Conservation (phyloP, 2,797 vertebrate genomes). For the Pitangus sulphuratus region DNA sequence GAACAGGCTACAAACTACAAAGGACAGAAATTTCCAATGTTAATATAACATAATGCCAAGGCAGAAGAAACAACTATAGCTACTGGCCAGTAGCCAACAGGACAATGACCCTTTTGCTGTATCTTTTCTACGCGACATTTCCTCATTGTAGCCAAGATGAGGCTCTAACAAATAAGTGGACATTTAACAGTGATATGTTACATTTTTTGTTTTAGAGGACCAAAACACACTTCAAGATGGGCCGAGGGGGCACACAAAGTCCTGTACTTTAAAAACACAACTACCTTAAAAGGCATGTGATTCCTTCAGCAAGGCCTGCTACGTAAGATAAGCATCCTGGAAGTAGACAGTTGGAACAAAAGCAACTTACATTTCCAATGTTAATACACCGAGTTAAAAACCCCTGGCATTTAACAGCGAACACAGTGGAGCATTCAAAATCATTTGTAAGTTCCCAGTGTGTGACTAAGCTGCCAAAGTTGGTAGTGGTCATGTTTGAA, state of each 20-base stretch:
- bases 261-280: background rate
- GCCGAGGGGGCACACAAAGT: fast-evolving
- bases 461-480: background rate
- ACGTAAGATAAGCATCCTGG: background rate
- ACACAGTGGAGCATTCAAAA: background rate
- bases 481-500: fast-evolving
- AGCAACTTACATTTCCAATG: background rate
- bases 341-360: background rate
- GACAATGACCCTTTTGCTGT: background rate
- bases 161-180: background rate
- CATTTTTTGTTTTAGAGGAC: background rate
- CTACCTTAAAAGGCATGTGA: background rate
- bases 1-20: background rate
- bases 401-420: background rate
- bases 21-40: background rate
- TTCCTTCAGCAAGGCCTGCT: background rate
- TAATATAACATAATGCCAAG: background rate
- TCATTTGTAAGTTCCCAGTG: background rate
- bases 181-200: background rate
- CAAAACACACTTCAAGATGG: background rate
- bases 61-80: background rate
- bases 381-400: background rate
- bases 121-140: background rate
- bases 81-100: background rate
- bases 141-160: background rate